Conservation (phyloP, 2,888 invertebrate genomes). For the Drosophila paracracens region DNA sequence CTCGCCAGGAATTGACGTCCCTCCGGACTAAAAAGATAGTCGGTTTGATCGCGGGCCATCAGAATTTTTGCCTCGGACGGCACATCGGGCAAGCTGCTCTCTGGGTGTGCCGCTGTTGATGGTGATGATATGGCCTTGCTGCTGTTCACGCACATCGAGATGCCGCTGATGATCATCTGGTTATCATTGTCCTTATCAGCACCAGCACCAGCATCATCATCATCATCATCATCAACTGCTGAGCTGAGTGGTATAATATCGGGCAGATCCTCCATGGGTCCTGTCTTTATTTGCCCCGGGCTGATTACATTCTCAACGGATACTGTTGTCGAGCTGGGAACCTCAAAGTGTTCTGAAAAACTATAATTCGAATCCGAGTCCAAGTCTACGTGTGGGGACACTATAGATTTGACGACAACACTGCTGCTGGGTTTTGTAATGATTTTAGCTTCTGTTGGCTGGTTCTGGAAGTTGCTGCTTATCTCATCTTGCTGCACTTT, state of each 20-base stretch:
- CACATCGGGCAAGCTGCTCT: conserved; percentile 51
- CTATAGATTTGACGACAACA: not conserved
- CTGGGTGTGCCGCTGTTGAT: conserved; percentile 24
- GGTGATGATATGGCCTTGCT: conserved; percentile 68
- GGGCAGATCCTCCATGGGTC: conserved; percentile 75
- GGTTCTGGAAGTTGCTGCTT: conserved; percentile 47
- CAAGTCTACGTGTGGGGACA: conserved; percentile 46
- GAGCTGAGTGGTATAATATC: conserved; percentile 79
- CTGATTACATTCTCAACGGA: not conserved
- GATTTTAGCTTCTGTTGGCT: conserved; percentile 3
- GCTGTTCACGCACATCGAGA: conserved; percentile 2
- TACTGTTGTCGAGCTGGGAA: conserved; percentile 51
- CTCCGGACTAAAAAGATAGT: conserved; percentile 85
- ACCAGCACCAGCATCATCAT: conserved; percentile 22
- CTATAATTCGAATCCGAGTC: conserved; percentile 85
- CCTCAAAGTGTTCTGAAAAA: conserved; percentile 84
- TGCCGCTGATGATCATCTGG: conserved; percentile 11
- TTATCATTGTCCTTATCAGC: conserved; percentile 21
- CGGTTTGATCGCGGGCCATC: conserved; percentile 85
- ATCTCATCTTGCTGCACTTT: conserved; percentile 45
- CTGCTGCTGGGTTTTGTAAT: conserved; percentile 1
- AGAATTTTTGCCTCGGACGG: conserved; percentile 86
- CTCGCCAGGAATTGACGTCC: conserved; percentile 86
- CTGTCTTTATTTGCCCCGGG: conserved; percentile 4
- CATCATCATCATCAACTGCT: conserved; percentile 14